Evolutionary conservation across 2,113 vertebrate species (phyloP).

Genomic region (Cichladusa arquata): DNA sequence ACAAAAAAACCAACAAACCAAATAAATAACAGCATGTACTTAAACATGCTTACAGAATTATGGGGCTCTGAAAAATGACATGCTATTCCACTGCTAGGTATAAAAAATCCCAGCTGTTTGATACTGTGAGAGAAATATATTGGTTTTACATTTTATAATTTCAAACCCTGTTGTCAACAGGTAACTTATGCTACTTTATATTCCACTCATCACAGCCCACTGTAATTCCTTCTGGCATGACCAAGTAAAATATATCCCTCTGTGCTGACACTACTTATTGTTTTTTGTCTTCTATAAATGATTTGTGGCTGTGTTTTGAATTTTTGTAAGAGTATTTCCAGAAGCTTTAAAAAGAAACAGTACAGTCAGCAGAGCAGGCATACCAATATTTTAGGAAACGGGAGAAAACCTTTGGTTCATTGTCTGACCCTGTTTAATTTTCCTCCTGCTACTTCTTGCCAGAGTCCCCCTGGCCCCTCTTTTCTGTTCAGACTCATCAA

Average conservation of each 20-base stretch:
- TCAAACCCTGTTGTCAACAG: constrained; percentile 71
- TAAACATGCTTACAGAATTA: constrained; percentile 63
- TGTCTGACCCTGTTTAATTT: constrained; percentile 28
- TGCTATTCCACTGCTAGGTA: constrained; percentile 41
- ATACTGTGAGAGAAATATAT: constrained; percentile 65
- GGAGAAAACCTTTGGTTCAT: constrained; percentile 45
- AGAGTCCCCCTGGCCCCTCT: not conserved
- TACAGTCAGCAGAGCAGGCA: constrained; percentile 30
- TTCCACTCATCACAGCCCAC: constrained; percentile 68
- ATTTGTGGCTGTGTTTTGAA: constrained; percentile 74
- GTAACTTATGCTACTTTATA: constrained; percentile 75
- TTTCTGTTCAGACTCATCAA: constrained; percentile 63
- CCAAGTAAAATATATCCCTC: constrained; percentile 71
- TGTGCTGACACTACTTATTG: constrained; percentile 72
- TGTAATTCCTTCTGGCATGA: constrained; percentile 71
- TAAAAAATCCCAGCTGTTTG: constrained; percentile 71
- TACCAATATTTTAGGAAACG: constrained; percentile 55
- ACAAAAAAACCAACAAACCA: not conserved
- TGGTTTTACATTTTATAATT: constrained; percentile 76
- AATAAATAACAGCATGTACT: constrained; percentile 53
- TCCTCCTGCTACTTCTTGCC: constrained; percentile 29
- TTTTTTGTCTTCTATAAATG: constrained; percentile 76
- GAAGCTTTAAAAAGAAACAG: constrained; percentile 65
- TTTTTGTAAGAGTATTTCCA: constrained; percentile 71
- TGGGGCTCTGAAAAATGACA: constrained; percentile 48